Evolutionary conservation across 2,888 invertebrate genomes (phyloP).

Genomic region (Drosophila recens): DNA sequence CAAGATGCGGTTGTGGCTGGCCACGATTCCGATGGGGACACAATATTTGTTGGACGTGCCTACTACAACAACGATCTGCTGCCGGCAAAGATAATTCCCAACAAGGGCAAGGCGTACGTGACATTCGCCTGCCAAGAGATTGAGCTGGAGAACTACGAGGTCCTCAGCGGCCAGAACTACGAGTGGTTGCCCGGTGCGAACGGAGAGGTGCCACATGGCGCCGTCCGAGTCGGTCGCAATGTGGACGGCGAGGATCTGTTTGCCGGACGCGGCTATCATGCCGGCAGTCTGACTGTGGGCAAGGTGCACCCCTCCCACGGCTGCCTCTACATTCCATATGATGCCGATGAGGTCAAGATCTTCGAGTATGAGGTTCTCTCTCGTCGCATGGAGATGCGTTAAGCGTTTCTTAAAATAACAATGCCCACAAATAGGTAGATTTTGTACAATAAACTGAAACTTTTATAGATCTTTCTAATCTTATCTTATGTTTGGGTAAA

Average conservation of each 20-base stretch:
- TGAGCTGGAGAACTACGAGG: slow-evolving; percentile 88
- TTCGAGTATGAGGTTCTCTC: slow-evolving; percentile 85
- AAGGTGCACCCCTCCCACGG: slow-evolving; percentile 88
- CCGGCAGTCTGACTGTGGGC: slow-evolving; percentile 89
- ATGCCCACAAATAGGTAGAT: slow-evolving; percentile 22
- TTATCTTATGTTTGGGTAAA: slow-evolving; percentile 38
- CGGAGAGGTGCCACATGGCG: slow-evolving; percentile 88
- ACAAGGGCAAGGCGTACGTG: slow-evolving; percentile 88
- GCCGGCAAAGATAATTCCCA: slow-evolving; percentile 88
- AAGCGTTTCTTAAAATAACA: slow-evolving; percentile 19
- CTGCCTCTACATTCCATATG: slow-evolving; percentile 86
- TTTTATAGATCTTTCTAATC: slow-evolving; percentile 34
- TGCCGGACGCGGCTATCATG: slow-evolving; percentile 89
- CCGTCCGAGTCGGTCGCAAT: slow-evolving; percentile 89
- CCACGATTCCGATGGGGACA: slow-evolving; percentile 89
- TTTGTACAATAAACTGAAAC: slow-evolving; percentile 53
- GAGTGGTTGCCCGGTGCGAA: slow-evolving; percentile 88
- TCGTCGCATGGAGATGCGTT: slow-evolving; percentile 62
- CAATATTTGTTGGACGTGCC: slow-evolving; percentile 91
- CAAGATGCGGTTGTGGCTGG: slow-evolving; percentile 87
- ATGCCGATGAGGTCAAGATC: slow-evolving; percentile 84
- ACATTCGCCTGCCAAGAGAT: slow-evolving; percentile 88
- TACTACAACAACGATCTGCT: slow-evolving; percentile 88
- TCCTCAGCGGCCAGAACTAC: slow-evolving; percentile 88
- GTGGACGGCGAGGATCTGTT: slow-evolving; percentile 89